phyloP scores from a whole-genome alignment of 2,797 vertebrate species.

The Catostomus latipinnis region DNA sequence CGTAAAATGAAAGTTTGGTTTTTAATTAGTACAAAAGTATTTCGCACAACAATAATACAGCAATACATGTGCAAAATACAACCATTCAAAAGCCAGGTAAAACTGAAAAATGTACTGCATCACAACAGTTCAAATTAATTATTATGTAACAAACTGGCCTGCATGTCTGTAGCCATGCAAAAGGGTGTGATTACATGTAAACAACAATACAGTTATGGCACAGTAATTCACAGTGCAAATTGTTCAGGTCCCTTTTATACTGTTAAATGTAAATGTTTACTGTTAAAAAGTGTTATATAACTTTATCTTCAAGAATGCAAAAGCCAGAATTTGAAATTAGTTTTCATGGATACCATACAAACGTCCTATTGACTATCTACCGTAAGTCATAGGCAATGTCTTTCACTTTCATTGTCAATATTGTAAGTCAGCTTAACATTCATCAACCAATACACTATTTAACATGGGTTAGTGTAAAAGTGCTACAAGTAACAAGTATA shows the following conservation, averaged over 20 bases:
- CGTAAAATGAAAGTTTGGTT: neutral
- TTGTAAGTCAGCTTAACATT: neutral
- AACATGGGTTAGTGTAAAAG: neutral
- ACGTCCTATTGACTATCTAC: neutral
- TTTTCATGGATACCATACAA: neutral
- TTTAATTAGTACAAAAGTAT: neutral
- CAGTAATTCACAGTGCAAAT: conserved; percentile 12
- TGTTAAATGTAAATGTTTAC: no score
- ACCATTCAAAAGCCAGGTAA: neutral
- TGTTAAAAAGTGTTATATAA: neutral
- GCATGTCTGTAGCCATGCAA: no score
- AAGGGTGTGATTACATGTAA: neutral
- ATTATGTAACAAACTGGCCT: neutral
- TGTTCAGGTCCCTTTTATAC: neutral
- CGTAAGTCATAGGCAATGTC: neutral
- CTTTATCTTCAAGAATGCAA: neutral
- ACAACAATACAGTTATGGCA: neutral
- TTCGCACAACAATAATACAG: neutral
- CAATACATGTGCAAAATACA: conserved; percentile 1
- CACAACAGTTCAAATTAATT: neutral
- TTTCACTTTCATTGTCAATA: neutral
- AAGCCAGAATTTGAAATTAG: neutral
- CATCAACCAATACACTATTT: neutral
- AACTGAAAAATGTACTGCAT: neutral
- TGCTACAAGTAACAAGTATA: neutral